Evolutionary conservation across 2,888 invertebrate species (phyloP), one percentile per base, ranked within the genome.

Genomic region (Hylaea fasciaria): DNA sequence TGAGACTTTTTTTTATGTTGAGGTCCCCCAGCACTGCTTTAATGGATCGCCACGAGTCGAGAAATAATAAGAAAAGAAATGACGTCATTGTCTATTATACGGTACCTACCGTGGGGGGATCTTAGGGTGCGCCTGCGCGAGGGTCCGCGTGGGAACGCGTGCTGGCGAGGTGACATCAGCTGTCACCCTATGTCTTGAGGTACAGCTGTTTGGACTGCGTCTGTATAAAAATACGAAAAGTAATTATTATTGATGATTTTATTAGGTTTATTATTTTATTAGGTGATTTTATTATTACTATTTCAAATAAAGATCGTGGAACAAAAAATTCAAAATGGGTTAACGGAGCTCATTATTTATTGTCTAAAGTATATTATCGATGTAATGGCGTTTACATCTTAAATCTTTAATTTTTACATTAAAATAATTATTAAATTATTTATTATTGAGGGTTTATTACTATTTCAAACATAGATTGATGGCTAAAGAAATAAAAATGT

Each of bases 101-200:
- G 45, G 49, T 35, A 16, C 40, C 57, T 35, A 16, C 40, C 57
- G 58, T 69, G 68, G 72, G 73, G 73, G 65, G 66, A 68, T 74
- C 74, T 74, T 72, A 71, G 76, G 78, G 70, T 74, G 77, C 72
- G 75, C 73, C 74, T 76, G 74, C 73, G 71, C 68, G 77, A 73
- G 89, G 87, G 86, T 73, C 79, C 84, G 83, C 91, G 91, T 91
- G 91, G 86, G 91, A 91, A 92, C 83, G 83, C 82, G 83, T 83
- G 84, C 80, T 81, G 72, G 78, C 89, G 90, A 88, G 90, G 86
- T 91, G 89, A 72, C 75, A 73, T 83, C 83, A 82, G 80, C 73
- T n/a, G n/a, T n/a, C n/a, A 73, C 80, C 79, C 73, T 73, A 72
- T 61, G 66, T 54, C 62, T 66, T 54, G 56, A 57, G 4, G 50